Evolutionary conservation across 2,888 invertebrate genomes (phyloP).

Genomic region (Vanessa cardui): DNA sequence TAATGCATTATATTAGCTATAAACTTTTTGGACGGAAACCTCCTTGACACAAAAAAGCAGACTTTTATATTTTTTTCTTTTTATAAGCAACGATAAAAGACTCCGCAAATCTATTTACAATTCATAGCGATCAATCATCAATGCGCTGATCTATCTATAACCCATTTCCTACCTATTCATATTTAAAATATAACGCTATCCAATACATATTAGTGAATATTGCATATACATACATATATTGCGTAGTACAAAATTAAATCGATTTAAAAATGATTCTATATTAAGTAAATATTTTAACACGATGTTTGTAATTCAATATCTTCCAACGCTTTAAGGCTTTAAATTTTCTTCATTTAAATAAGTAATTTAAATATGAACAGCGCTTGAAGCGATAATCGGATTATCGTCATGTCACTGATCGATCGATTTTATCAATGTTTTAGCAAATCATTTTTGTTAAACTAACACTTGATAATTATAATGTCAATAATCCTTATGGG

Average conservation of each 20-base stretch:
- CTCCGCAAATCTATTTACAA: no score
- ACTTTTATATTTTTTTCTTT: no score
- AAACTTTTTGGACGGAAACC: no score
- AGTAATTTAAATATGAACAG: constrained; percentile 24
- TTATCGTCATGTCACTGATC: constrained; percentile 39
- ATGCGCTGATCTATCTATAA: no score
- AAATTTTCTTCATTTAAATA: constrained; percentile 20
- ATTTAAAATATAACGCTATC: no score
- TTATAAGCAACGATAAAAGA: no score
- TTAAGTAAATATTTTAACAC: not conserved
- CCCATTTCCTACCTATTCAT: no score
- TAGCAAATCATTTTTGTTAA: constrained; percentile 38
- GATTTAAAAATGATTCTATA: constrained; percentile 1
- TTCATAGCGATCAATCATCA: no score
- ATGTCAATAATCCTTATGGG: constrained; percentile 23
- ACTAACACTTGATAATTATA: constrained; percentile 34
- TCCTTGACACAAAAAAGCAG: no score
- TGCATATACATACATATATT: no score
- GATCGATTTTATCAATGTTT: constrained; percentile 40
- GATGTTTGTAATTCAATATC: constrained; percentile 9
- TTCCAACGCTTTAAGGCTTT: constrained; percentile 13
- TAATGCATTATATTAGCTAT: no score
- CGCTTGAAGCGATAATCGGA: constrained; percentile 36
- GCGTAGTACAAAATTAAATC: not conserved
- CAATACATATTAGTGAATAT: no score